These are phyloP conservation scores for Rapana venosa DNA, from an alignment of 2,888 invertebrate species.

Conservation along the genomic window DNA sequence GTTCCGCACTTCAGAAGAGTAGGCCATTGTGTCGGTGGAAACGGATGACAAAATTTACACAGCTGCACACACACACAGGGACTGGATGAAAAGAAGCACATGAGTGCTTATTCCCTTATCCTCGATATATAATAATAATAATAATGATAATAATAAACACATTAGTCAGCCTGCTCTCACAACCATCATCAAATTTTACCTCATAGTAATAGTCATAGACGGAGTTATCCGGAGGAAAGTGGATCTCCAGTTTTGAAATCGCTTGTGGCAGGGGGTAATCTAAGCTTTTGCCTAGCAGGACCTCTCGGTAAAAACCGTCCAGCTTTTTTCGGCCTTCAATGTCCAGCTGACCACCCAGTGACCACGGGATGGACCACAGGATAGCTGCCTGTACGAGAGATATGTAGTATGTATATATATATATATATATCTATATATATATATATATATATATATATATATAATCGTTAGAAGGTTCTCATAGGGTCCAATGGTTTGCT, in stretches of 20 bases:
- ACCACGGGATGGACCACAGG: slow-evolving; percentile 89
- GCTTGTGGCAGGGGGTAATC: slow-evolving; percentile 65
- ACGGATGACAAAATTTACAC: not conserved
- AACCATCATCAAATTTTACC: slow-evolving; percentile 65
- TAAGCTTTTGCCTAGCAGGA: slow-evolving; percentile 76
- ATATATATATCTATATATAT: too few species aligned
- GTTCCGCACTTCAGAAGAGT: too few species aligned
- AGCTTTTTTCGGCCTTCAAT: slow-evolving; percentile 86
- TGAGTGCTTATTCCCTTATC: too few species aligned
- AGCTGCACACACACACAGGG: not conserved
- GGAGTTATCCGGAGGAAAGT: slow-evolving; percentile 81
- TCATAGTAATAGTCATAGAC: slow-evolving; percentile 90
- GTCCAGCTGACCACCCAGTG: slow-evolving; percentile 89
- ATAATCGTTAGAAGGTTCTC: too few species aligned
- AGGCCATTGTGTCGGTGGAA: too few species aligned
- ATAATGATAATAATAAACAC: too few species aligned
- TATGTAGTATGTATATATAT: too few species aligned
- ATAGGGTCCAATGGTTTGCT: too few species aligned
- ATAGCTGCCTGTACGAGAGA: not conserved
- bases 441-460: too few species aligned
- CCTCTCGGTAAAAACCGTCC: slow-evolving; percentile 86
- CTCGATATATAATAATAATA: too few species aligned
- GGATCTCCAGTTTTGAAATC: slow-evolving; percentile 75
- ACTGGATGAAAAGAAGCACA: too few species aligned
- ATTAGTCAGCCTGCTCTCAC: not conserved